These are phyloP conservation scores for Lepidochrysops patricia DNA, from an alignment of 2,888 invertebrate species.

Conservation along the genomic window DNA sequence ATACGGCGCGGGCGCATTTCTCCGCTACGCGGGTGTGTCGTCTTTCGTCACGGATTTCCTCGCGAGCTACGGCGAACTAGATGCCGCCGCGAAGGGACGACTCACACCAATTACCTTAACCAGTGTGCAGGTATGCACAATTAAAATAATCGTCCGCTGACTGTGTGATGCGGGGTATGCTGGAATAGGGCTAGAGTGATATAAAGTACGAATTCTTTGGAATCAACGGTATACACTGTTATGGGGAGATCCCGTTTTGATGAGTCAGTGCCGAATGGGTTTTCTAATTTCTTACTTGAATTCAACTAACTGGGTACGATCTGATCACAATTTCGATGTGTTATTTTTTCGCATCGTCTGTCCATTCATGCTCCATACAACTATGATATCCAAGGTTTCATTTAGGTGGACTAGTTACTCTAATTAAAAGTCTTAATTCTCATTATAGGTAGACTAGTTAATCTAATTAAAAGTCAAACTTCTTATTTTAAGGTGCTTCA, in stretches of 20 bases:
- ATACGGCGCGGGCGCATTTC: conserved; percentile 47
- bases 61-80: conserved; percentile 48
- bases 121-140: conserved; percentile 43
- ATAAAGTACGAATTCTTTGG: background rate
- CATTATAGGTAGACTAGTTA: too few relatives aligned
- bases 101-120: conserved; percentile 49
- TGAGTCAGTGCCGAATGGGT: background rate
- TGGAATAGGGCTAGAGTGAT: background rate
- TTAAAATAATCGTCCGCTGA: background rate
- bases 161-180: background rate
- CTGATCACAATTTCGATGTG: too few relatives aligned
- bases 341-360: too few relatives aligned
- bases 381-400: too few relatives aligned
- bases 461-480: too few relatives aligned
- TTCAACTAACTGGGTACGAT: too few relatives aligned
- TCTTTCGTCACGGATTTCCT: conserved; percentile 60
- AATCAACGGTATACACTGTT: background rate
- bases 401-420: too few relatives aligned
- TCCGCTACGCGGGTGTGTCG: conserved; percentile 55
- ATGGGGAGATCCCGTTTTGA: background rate
- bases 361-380: too few relatives aligned
- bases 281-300: background rate
- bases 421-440: too few relatives aligned
- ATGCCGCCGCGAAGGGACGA: conserved; percentile 38
- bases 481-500: conserved; percentile 43